Evolutionary conservation across 2,113 vertebrate species (phyloP).

Genomic region (Lepidothrix coronata): DNA sequence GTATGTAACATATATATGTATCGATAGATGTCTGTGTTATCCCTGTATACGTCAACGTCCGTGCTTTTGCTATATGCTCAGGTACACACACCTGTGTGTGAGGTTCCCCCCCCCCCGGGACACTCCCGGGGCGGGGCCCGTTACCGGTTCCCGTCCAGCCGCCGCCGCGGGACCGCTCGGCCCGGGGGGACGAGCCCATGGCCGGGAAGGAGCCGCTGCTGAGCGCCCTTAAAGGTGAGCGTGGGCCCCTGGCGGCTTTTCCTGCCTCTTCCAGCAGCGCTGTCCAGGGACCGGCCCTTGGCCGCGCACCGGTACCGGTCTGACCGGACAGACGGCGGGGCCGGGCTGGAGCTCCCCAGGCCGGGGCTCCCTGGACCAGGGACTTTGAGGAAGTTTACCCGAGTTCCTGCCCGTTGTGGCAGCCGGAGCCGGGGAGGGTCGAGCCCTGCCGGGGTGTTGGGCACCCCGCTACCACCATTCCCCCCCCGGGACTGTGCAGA

Average conservation of each 20-base stretch:
- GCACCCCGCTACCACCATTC: not conserved
- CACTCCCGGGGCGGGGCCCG: not conserved
- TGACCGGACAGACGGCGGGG: not conserved
- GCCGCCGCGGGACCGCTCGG: not conserved
- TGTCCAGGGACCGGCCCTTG: too few relatives aligned
- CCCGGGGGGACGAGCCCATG: conserved; percentile 35
- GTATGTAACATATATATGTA: fast-evolving
- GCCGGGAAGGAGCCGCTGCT: conserved; percentile 82
- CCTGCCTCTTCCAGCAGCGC: not conserved
- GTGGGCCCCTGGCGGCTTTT: fast-evolving
- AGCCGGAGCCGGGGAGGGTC: not conserved
- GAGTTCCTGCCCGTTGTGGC: not conserved
- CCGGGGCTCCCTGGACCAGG: not conserved
- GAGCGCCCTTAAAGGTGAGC: conserved; percentile 79
- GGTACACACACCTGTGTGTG: not conserved
- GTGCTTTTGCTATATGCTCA: too few relatives aligned
- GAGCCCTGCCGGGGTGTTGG: too few relatives aligned
- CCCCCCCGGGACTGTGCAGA: not conserved
- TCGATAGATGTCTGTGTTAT: too few relatives aligned
- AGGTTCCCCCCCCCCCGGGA: not conserved
- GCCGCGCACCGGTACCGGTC: not conserved
- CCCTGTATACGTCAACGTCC: fast-evolving
- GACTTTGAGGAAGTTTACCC: not conserved
- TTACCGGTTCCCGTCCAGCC: not conserved
- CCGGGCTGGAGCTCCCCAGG: not conserved